Conservation (phyloP, 2,113 vertebrate species). For the Channa maculata region DNA sequence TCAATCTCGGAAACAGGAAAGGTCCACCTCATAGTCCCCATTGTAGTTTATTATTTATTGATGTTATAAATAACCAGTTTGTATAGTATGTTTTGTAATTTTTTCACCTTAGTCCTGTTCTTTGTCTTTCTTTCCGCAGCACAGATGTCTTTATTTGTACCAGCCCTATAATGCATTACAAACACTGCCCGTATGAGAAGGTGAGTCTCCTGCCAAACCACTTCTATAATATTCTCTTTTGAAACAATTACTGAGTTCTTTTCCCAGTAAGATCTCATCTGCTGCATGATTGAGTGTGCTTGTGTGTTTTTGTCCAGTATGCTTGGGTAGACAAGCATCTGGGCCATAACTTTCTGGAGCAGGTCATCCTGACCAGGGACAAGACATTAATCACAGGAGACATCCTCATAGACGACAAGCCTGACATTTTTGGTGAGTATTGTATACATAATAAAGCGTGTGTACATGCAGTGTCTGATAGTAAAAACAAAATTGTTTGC, state of each 20-base stretch:
- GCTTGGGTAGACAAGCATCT: conserved; percentile 97
- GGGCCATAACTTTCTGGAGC: conserved; percentile 90
- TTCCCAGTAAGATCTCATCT: conserved; percentile 17
- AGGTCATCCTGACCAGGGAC: conserved; percentile 92
- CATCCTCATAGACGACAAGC: conserved; percentile 94
- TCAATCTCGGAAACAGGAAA: too few relatives aligned
- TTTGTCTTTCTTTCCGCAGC: conserved; percentile 77
- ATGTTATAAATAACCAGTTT: too few relatives aligned
- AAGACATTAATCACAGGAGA: conserved; percentile 93
- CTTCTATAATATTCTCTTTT: not conserved
- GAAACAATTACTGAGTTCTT: not conserved
- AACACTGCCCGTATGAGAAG: conserved; percentile 94
- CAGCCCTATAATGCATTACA: conserved; percentile 92
- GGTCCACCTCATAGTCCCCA: too few relatives aligned
- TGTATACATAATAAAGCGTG: not conserved
- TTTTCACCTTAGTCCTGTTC: conserved; percentile 6
- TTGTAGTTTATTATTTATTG: too few relatives aligned
- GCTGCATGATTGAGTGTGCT: conserved; percentile 29
- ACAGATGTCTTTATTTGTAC: conserved; percentile 98
- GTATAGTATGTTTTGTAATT: not conserved
- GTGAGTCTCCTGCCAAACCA: conserved; percentile 76
- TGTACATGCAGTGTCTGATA: not conserved
- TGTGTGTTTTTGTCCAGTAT: conserved; percentile 81
- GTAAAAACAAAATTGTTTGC: not conserved
- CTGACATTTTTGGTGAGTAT: conserved; percentile 89